Percentiles rank a stretch among this genome's conserved stretches.
These are phyloP conservation scores for Rallus crepitans DNA, from an alignment of 2,797 vertebrate species.

Conservation along the genomic window DNA sequence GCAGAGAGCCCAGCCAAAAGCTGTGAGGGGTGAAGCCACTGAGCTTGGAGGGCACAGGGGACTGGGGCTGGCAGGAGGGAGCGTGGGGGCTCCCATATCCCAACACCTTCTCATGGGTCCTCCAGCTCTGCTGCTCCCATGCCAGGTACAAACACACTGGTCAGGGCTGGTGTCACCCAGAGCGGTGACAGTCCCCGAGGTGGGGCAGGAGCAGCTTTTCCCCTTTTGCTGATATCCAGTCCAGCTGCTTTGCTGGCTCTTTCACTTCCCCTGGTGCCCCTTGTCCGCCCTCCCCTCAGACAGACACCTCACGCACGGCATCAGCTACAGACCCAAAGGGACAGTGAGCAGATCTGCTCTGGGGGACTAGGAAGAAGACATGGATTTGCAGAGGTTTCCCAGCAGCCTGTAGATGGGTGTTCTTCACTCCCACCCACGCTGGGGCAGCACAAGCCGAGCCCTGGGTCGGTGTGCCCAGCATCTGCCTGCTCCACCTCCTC, in stretches of 20 bases:
- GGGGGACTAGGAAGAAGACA: neutral
- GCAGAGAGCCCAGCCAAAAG: neutral
- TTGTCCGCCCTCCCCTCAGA: too few relatives aligned
- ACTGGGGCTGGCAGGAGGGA: neutral
- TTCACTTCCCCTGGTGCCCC: neutral
- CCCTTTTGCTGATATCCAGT: neutral
- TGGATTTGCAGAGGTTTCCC: neutral
- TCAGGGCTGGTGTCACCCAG: neutral
- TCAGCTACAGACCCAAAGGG: accelerated
- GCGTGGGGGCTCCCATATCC: accelerated
- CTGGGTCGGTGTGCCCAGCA: accelerated
- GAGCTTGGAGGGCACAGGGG: neutral
- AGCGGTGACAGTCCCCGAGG: accelerated
- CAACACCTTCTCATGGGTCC: neutral
- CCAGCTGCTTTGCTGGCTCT: neutral
- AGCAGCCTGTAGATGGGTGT: accelerated
- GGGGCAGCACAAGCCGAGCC: neutral
- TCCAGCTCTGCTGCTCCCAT: neutral
- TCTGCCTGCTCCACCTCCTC: neutral
- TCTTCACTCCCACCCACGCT: neutral
- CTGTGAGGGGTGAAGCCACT: neutral
- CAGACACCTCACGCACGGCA: accelerated
- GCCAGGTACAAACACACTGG: neutral
- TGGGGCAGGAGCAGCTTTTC: neutral
- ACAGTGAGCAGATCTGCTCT: neutral